These are phyloP conservation scores for Poecilus cupreus DNA, from an alignment of 2,888 invertebrate species.

Conservation along the genomic window DNA sequence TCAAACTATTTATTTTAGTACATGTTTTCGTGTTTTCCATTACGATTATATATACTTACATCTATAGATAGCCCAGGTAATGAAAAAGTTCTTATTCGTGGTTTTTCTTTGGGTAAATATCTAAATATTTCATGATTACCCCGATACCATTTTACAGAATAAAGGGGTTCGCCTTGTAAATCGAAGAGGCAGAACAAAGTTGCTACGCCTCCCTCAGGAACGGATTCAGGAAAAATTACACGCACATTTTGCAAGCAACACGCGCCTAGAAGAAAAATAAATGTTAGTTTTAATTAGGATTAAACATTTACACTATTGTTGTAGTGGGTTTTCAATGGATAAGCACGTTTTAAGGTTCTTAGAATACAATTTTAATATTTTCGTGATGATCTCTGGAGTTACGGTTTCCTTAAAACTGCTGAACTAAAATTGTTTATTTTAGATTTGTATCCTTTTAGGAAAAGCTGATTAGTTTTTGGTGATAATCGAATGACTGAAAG, in stretches of 20 bases:
- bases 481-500: no score
- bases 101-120: constrained; percentile 79
- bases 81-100: constrained; percentile 79
- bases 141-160: constrained; percentile 83
- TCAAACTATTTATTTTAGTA: constrained; percentile 36
- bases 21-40: neutral
- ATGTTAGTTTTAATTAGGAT: neutral
- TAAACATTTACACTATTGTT: neutral
- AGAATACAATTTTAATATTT: no score
- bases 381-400: no score
- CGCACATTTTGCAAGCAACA: constrained; percentile 42
- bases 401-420: no score
- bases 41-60: constrained; percentile 73
- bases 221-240: constrained; percentile 44
- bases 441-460: no score
- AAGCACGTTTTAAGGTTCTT: no score
- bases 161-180: constrained; percentile 80
- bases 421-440: no score
- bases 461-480: no score
- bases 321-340: neutral
- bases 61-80: constrained; percentile 81
- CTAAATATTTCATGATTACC: constrained; percentile 82
- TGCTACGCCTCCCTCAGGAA: constrained; percentile 74
- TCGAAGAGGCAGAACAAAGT: constrained; percentile 78
- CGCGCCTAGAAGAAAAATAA: neutral